Evolutionary conservation across 2,888 invertebrate genomes (phyloP), one percentile per base, ranked within the genome.

Genomic region (Cabera pusaria): DNA sequence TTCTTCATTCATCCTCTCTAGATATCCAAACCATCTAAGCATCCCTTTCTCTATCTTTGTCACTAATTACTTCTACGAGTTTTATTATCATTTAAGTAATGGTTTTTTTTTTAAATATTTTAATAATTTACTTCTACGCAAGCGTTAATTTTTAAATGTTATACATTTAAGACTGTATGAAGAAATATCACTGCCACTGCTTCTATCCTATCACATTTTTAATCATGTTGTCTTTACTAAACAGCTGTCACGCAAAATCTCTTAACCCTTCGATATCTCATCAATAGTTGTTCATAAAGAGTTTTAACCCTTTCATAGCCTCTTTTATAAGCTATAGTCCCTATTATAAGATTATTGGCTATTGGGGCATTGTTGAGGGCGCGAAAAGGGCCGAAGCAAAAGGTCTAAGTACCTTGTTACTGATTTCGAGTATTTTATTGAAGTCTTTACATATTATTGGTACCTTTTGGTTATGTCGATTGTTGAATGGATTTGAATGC

Each of bases 291-390:
- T 63, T 44, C 36, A 40, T 52, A 46, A 53, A 56, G 61, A 59
- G 59, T 61, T 3, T 14, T 51, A 57, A 61, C 64, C 71, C 66
- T 65, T 66, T 54, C 55, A 52, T 51, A 56, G 35, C 29, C 32
- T 55, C 69, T 76, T 80, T 85, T 86, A 87, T 82, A 68, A 72
- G 88, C n/a, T n/a, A n/a, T n/a, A n/a, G 14, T 14, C 35, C 56
- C 70, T 76, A 81, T 85, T 87, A 87, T 82, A 68, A 72, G 88
- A 86, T 88, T 88, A 88, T 87, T 83, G 85, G 63, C 70, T 82
- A 88, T 86, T 83, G 86, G 80, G 69, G 72, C 61, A 75, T 88
- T 88, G 80, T 85, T 28, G 66, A 37, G 73, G 78, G 88, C 81
- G 86, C 77, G 79, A 84, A 46, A 35, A 40, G 49, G 52, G 44